phyloP scores from a whole-genome alignment of 2,888 invertebrate genomes.

The Andrena haemorrhoa region DNA sequence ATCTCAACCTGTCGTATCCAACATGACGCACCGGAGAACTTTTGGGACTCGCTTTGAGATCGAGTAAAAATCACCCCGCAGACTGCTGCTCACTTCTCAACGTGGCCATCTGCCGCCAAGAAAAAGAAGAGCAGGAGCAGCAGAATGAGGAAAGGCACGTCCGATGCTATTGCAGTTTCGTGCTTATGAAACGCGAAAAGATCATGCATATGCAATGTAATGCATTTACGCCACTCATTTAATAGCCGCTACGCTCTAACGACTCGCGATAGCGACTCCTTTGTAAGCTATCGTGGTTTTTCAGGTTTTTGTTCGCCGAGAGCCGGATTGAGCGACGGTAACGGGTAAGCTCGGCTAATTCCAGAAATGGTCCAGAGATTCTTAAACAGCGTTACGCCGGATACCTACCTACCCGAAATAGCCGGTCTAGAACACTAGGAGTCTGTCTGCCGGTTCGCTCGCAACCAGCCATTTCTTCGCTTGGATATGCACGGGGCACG shows the following conservation, averaged over 20 bases:
- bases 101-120: not conserved
- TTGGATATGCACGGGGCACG: constrained; percentile 63
- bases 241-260: constrained; percentile 48
- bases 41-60: not conserved
- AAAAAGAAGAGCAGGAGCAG: not conserved
- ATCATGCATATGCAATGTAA: constrained; percentile 67
- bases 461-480: constrained; percentile 36
- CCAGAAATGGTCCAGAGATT: not conserved
- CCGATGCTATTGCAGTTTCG: constrained; percentile 42
- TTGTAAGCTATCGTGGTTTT: constrained; percentile 18
- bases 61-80: not conserved
- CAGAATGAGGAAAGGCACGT: constrained; percentile 36
- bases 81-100: constrained; percentile 1
- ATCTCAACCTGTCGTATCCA: not conserved
- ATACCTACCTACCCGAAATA: not conserved
- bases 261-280: constrained; percentile 49
- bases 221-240: constrained; percentile 64
- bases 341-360: constrained; percentile 8
- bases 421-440: constrained; percentile 11
- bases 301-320: constrained; percentile 37
- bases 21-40: not conserved
- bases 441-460: constrained; percentile 1
- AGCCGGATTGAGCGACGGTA: not conserved
- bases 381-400: not conserved
- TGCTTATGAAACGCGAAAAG: constrained; percentile 38